Conservation (phyloP, 2,113 vertebrate genomes). For the Copsychus sechellarum region DNA sequence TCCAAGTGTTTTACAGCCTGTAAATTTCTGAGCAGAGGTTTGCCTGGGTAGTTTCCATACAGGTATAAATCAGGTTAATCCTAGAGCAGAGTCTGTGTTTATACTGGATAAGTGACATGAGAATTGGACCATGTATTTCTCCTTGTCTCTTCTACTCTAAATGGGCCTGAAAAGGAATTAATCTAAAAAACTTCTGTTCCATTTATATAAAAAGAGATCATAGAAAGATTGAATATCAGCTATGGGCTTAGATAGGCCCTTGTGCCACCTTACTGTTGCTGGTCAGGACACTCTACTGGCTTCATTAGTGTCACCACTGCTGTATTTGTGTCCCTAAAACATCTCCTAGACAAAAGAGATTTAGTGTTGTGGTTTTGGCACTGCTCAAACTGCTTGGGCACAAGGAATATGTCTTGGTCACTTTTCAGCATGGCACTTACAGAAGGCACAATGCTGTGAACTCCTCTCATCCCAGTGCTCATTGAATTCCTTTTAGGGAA, state of each 20-base stretch:
- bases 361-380: not conserved
- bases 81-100: not conserved
- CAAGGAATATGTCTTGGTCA: not conserved
- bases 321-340: not conserved
- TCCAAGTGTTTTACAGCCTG: not conserved
- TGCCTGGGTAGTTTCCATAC: not conserved
- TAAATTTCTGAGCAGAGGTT: not conserved
- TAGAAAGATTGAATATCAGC: not conserved
- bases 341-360: not conserved
- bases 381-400: not conserved
- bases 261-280: not conserved
- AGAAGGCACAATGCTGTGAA: not conserved
- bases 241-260: not conserved
- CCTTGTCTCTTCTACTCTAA: not conserved
- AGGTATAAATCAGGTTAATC: slow-evolving; percentile 18
- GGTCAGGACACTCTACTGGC: not conserved
- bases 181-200: not conserved
- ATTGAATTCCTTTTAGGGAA: not conserved
- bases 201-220: not conserved
- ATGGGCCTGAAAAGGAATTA: not conserved
- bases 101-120: not conserved
- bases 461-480: not conserved
- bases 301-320: not conserved
- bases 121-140: not conserved
- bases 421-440: not conserved